Percentiles rank a stretch among this genome's conserved stretches.
These are phyloP conservation scores for Eubasilissa splendida DNA, from an alignment of 2,888 invertebrate species.

Conservation along the genomic window DNA sequence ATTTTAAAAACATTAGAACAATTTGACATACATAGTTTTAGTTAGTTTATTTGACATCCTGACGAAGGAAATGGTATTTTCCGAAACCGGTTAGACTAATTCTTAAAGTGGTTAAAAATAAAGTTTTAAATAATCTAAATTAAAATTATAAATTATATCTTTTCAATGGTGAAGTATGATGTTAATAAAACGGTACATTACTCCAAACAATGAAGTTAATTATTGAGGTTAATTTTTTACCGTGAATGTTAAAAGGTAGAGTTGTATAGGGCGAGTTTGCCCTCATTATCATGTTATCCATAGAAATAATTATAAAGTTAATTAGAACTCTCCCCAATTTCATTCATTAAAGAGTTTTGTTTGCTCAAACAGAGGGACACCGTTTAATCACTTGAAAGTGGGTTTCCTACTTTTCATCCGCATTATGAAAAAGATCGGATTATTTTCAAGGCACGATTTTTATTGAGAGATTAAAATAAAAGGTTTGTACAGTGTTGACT, in stretches of 20 bases:
- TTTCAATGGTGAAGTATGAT: too few relatives aligned
- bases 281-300: slow-evolving; percentile 31
- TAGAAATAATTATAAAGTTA: slow-evolving; percentile 51
- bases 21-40: too few relatives aligned
- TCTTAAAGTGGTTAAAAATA: too few relatives aligned
- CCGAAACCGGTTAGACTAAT: too few relatives aligned
- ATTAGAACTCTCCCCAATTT: slow-evolving; percentile 40
- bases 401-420: slow-evolving; percentile 2
- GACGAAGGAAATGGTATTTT: too few relatives aligned
- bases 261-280: slow-evolving; percentile 1
- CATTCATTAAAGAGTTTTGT: slow-evolving; percentile 49
- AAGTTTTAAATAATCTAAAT: too few relatives aligned
- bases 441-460: slow-evolving; percentile 3
- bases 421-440: not conserved
- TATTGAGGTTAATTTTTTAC: slow-evolving; percentile 16
- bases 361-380: slow-evolving; percentile 39
- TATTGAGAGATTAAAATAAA: slow-evolving; percentile 4
- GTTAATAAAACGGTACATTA: too few relatives aligned
- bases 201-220: slow-evolving; percentile 7
- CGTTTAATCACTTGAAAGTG: slow-evolving; percentile 46
- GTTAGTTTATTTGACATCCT: too few relatives aligned
- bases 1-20: too few relatives aligned
- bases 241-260: not conserved
- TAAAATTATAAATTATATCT: too few relatives aligned
- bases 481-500: not conserved